phyloP scores from a whole-genome alignment of 2,888 invertebrate genomes.

The Apodemia hepburni region DNA sequence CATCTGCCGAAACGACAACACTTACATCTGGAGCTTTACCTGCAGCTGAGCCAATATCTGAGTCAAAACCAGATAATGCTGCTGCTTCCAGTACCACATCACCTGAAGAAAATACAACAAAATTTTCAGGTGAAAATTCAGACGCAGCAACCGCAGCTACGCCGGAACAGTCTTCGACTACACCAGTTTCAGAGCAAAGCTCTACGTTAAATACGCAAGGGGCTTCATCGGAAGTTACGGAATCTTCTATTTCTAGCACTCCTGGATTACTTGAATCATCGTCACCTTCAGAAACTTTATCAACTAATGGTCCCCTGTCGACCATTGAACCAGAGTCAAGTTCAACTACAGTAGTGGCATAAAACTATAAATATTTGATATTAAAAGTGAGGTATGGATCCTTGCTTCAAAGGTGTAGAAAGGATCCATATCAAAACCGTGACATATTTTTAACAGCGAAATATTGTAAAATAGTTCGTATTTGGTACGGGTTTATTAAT shows the following conservation, averaged over 20 bases:
- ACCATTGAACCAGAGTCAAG: conserved; percentile 29
- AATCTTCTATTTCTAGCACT: conserved; percentile 35
- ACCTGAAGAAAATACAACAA: conserved; percentile 23
- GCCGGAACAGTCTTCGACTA: conserved; percentile 29
- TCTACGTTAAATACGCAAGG: conserved; percentile 29
- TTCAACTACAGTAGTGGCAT: conserved; percentile 32
- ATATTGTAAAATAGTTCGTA: background rate
- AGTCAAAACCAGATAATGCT: conserved; percentile 20
- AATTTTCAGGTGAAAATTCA: conserved; percentile 23
- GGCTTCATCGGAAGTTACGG: conserved; percentile 33
- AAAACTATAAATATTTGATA: conserved; percentile 15
- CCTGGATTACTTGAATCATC: conserved; percentile 29
- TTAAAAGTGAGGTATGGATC: conserved; percentile 7
- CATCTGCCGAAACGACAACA: conserved; percentile 17
- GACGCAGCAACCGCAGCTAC: conserved; percentile 36
- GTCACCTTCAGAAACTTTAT: conserved; percentile 26
- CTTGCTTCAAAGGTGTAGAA: too few species aligned
- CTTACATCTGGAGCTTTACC: conserved; percentile 16
- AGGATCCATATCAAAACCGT: too few species aligned
- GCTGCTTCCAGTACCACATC: conserved; percentile 23
- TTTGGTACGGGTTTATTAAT: conserved; percentile 24
- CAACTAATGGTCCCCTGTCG: conserved; percentile 22
- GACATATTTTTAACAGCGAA: background rate
- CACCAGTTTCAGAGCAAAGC: conserved; percentile 32
- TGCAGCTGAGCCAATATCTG: conserved; percentile 13